Evolutionary conservation across 2,797 vertebrate species (phyloP).

Genomic region (Dendrocincla fuliginosa): DNA sequence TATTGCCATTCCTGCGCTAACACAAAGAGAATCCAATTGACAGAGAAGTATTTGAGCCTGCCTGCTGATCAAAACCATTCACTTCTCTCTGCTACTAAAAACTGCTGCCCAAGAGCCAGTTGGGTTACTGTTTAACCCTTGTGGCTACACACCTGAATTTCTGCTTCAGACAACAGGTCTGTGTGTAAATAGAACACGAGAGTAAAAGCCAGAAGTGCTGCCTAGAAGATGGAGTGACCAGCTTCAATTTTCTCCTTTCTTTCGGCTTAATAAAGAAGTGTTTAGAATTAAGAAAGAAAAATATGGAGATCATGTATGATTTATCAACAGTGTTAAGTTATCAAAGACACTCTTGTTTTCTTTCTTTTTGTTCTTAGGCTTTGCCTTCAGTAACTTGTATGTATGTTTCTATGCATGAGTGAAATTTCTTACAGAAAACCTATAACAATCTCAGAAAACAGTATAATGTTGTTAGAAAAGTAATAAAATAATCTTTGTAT

Average conservation of each 20-base stretch:
- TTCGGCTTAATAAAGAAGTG: not conserved
- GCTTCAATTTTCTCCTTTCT: not conserved
- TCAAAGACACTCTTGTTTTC: not conserved
- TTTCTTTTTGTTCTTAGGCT: not conserved
- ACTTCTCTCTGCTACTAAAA: not conserved
- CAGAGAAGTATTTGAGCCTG: not conserved
- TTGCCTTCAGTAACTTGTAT: not conserved
- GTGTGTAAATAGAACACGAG: not conserved
- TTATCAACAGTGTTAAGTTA: not conserved
- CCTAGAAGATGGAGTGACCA: not conserved
- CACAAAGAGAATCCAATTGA: not conserved
- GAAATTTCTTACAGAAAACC: not conserved
- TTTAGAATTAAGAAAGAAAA: not conserved
- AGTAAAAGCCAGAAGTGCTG: not conserved
- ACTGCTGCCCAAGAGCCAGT: not conserved
- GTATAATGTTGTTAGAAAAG: not conserved
- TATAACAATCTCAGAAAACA: not conserved
- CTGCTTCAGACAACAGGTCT: not conserved
- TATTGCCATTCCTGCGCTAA: not conserved
- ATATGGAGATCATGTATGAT: not conserved
- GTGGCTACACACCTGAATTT: not conserved
- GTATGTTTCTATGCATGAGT: not conserved
- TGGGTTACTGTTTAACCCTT: not conserved
- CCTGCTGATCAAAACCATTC: not conserved
- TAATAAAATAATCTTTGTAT: not conserved